phyloP scores from a whole-genome alignment of 2,113 vertebrate genomes.

The Pseudopipra pipra region DNA sequence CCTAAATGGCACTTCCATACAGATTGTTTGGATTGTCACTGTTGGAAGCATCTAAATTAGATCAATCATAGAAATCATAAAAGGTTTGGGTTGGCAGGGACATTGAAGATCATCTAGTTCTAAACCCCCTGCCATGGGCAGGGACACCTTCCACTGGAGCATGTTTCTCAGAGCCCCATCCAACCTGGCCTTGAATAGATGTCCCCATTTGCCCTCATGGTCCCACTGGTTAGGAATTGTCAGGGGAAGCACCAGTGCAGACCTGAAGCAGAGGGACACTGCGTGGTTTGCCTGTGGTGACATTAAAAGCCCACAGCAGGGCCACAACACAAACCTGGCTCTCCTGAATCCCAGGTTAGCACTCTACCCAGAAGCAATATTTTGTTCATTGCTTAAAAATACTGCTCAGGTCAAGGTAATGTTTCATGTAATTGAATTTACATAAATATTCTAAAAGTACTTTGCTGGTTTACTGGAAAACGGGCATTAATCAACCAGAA shows the following conservation, averaged over 20 bases:
- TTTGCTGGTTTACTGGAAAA: background rate
- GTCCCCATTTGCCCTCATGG: rapidly evolving
- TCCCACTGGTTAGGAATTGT: background rate
- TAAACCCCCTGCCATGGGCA: background rate
- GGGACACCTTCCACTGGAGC: background rate
- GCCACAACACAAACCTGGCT: background rate
- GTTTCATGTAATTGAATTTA: background rate
- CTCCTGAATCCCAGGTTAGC: background rate
- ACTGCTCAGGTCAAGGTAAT: background rate
- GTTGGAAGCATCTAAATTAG: background rate
- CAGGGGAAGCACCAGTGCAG: background rate
- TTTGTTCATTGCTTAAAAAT: background rate
- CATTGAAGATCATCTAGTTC: background rate
- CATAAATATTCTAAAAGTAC: background rate
- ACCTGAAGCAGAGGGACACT: background rate
- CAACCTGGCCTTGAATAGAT: background rate
- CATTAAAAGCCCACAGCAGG: background rate
- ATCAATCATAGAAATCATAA: background rate
- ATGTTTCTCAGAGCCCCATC: background rate
- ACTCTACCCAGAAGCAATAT: background rate
- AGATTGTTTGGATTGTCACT: background rate
- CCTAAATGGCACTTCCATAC: background rate
- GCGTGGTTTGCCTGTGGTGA: background rate
- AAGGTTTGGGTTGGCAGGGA: background rate
- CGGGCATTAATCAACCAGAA: background rate